Evolutionary conservation across 2,797 vertebrate species (phyloP).

Genomic region (Eospalax fontanierii): DNA sequence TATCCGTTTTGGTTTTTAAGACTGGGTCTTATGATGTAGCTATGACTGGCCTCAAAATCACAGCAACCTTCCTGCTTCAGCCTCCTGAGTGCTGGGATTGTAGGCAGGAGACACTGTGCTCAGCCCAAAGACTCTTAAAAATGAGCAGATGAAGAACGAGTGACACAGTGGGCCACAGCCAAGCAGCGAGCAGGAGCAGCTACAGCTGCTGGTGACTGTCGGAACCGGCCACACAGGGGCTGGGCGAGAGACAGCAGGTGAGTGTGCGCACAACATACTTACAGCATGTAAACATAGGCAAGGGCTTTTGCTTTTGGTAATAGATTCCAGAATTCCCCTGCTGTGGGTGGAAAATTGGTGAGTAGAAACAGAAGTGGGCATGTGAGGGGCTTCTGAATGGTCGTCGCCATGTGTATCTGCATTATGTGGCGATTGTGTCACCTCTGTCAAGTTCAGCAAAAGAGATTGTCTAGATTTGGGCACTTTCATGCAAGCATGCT

Average conservation of each 20-base stretch:
- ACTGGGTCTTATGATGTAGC: background rate
- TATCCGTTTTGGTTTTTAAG: background rate
- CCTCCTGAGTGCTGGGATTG: background rate
- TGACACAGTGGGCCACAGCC: background rate
- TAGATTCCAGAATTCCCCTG: background rate
- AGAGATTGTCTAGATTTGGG: background rate
- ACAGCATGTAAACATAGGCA: background rate
- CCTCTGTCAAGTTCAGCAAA: constrained; percentile 20
- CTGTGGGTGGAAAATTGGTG: background rate
- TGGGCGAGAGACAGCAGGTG: background rate
- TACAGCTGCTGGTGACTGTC: background rate
- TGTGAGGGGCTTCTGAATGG: background rate
- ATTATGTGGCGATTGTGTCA: background rate
- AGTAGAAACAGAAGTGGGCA: background rate
- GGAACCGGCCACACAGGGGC: background rate
- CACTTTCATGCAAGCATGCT: background rate
- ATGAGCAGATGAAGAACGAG: background rate
- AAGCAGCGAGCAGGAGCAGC: background rate
- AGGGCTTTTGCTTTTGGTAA: background rate
- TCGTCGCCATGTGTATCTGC: background rate
- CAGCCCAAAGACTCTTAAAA: background rate
- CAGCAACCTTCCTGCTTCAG: background rate
- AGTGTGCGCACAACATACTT: background rate
- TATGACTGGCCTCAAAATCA: background rate
- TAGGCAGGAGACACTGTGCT: background rate